Conservation (phyloP, 2,888 invertebrate species). For the Pristionchus maxplancki region DNA sequence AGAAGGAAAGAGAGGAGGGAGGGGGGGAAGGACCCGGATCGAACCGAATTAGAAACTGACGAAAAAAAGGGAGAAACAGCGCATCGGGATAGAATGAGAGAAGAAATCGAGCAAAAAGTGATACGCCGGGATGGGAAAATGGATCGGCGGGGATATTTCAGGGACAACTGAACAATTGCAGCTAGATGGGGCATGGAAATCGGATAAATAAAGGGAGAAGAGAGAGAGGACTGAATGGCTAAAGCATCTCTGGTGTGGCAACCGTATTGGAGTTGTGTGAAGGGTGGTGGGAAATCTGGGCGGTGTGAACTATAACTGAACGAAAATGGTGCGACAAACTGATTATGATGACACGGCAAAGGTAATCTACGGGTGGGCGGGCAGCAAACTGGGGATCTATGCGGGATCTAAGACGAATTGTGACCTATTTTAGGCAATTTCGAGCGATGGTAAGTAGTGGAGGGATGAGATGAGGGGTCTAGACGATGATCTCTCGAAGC, state of each 20-base stretch:
- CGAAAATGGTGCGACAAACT: neutral
- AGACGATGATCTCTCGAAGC: constrained; percentile 66
- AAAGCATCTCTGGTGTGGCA: constrained; percentile 33
- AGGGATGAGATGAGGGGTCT: neutral
- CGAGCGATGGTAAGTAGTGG: constrained; percentile 4
- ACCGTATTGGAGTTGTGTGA: constrained; percentile 32
- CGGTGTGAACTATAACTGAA: neutral
- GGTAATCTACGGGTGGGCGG: neutral
- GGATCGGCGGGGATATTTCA: neutral
- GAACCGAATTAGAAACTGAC: constrained; percentile 22
- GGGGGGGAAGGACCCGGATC: neutral
- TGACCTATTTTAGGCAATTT: constrained; percentile 34
- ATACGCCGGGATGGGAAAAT: neutral
- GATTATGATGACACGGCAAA: constrained; percentile 1
- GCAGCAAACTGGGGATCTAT: neutral
- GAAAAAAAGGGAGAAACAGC: neutral
- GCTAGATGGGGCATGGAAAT: constrained; percentile 1
- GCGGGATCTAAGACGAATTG: constrained; percentile 16
- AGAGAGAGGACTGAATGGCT: constrained; percentile 38
- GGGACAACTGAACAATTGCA: constrained; percentile 39
- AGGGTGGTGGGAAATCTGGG: neutral
- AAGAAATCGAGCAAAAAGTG: constrained; percentile 6
- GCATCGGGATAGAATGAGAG: neutral
- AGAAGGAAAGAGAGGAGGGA: neutral
- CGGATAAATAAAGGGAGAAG: neutral